Conservation (phyloP, 2,797 vertebrate species). For the Huso huso region DNA sequence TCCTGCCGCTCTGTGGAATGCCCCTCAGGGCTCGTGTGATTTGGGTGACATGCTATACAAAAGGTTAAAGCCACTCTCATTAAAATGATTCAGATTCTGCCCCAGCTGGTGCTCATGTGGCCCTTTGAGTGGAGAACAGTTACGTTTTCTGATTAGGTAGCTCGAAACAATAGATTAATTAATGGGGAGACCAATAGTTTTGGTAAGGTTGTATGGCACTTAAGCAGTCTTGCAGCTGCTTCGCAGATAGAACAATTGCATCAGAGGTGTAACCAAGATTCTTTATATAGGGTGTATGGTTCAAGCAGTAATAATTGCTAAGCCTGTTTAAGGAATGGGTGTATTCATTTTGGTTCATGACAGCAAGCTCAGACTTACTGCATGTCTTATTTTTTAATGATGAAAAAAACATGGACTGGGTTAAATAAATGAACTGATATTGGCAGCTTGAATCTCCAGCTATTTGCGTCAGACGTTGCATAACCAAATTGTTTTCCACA, state of each 20-base stretch:
- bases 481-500: too few relatives aligned
- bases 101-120: conserved; percentile 47
- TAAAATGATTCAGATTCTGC: conserved; percentile 23
- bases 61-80: conserved; percentile 40
- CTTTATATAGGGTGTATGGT: conserved; percentile 20
- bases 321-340: neutral
- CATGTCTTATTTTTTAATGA: conserved; percentile 6
- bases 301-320: neutral
- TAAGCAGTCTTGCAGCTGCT: neutral
- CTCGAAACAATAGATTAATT: conserved; percentile 52
- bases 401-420: conserved; percentile 4
- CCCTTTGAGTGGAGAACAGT: conserved; percentile 33
- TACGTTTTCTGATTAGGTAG: conserved; percentile 44
- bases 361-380: neutral
- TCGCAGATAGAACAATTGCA: neutral
- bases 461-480: too few relatives aligned
- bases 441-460: too few relatives aligned
- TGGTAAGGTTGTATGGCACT: neutral
- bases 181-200: conserved; percentile 28
- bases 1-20: conserved; percentile 34
- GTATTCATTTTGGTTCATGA: conserved; percentile 1
- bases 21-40: conserved; percentile 37
- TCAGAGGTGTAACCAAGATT: conserved; percentile 10
- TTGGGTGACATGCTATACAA: conserved; percentile 32
- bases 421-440: neutral